Base-by-base conservation (phyloP, 2,888 invertebrate species). In the Eupithecia subfuscata region DNA sequence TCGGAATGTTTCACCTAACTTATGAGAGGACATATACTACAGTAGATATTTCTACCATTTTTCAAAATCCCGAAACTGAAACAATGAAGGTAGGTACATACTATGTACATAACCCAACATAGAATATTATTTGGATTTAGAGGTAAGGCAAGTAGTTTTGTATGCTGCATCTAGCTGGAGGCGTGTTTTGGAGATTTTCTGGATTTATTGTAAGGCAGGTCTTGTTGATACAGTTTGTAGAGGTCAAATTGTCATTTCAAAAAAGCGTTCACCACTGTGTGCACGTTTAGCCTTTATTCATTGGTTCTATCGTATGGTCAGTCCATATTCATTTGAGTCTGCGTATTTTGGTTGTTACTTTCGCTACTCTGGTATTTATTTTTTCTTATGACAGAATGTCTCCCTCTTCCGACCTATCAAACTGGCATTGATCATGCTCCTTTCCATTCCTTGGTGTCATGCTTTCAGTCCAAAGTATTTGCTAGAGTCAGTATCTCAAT, bases 41-140 rank as follows among this genome's bases (percentile, higher is more conserved):
- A 8, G 74, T 86, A 4, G 84, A 87, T 70, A 82, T 87, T 16
- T 79, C 82, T 22, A 79, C 84, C 0, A 76, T 86, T 18, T 84
- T 87, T 43, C 16, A 9, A 14, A 69, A 77, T 11, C 67, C 76
- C 8, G 78, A 78, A 18, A 22, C 37, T 14, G 30, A 74, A n/a
- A 78, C 82, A 69, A 70, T 84, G 65, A 82, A 82, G 79, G 86
- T 86, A 48, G 6, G 1, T 48, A 80, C 22, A 56, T 56, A 56
- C n/a, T 56, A 52, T 7, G 0, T 2, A n/a, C n/a, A 1, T 3
- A 34, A 0, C 7, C 2, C 12, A n/a, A 9, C 3, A n/a, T 52
- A 12, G 22, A 56, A 56, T 22, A 56, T 22, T 11, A 4, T 25
- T 25, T 25, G 22, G 60, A 25, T 60, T 25, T 12, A 60, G 12